These are phyloP conservation scores for Dendroctonus valens DNA, from an alignment of 1,140 invertebrate genomes.

Conservation along the genomic window DNA sequence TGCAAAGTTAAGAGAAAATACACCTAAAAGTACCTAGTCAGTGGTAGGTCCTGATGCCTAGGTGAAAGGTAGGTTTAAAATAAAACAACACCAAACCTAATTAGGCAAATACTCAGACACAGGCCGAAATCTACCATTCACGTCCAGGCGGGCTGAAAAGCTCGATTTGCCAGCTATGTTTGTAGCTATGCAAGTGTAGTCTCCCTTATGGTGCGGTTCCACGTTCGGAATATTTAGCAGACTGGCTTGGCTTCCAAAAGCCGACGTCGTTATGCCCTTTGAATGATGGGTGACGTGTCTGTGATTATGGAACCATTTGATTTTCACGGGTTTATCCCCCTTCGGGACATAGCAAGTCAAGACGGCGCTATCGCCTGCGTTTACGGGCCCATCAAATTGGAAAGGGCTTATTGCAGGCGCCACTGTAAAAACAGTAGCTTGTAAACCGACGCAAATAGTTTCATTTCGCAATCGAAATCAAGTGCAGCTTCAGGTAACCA, in stretches of 20 bases:
- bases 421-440: slow-evolving; percentile 49
- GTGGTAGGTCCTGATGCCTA: slow-evolving; percentile 12
- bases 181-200: slow-evolving; percentile 62
- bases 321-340: slow-evolving; percentile 64
- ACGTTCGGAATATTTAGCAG: slow-evolving; percentile 59
- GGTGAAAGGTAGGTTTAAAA: slow-evolving; percentile 24
- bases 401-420: slow-evolving; percentile 61
- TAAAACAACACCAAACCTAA: slow-evolving; percentile 12
- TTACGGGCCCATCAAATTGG: slow-evolving; percentile 60
- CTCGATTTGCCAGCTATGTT: slow-evolving; percentile 61
- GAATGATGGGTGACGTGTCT: slow-evolving; percentile 44
- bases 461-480: no score
- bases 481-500: background rate
- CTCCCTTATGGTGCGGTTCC: slow-evolving; percentile 58
- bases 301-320: slow-evolving; percentile 62
- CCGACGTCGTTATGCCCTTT: slow-evolving; percentile 40
- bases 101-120: background rate
- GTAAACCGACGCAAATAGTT: background rate
- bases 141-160: slow-evolving; percentile 61
- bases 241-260: slow-evolving; percentile 40
- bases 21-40: slow-evolving; percentile 26
- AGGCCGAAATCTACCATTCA: slow-evolving; percentile 57
- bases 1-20: slow-evolving; percentile 22
- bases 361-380: slow-evolving; percentile 62
- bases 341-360: slow-evolving; percentile 62